Percentiles rank a stretch among this genome's conserved stretches.
Evolutionary conservation across 2,113 vertebrate species (phyloP).

Genomic region (Phoxinus phoxinus): DNA sequence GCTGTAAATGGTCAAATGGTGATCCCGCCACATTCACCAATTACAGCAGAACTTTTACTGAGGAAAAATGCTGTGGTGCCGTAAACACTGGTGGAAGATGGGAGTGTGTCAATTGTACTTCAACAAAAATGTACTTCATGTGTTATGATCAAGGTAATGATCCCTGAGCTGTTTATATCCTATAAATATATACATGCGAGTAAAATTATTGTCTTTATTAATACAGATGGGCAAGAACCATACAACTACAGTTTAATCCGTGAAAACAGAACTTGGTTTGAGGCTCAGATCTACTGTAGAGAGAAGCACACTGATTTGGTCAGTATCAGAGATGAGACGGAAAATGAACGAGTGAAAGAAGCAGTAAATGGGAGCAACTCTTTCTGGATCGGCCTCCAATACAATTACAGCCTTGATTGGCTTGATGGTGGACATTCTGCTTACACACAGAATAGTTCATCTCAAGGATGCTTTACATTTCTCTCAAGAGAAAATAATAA

Average conservation of each 20-base stretch:
- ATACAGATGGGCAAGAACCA: background rate
- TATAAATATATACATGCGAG: background rate
- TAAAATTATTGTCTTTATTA: background rate
- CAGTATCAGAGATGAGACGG: background rate
- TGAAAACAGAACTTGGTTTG: conserved; percentile 55
- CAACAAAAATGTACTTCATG: conserved; percentile 52
- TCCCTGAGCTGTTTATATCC: background rate
- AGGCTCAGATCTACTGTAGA: conserved; percentile 63
- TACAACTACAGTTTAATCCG: background rate
- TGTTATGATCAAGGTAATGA: conserved; percentile 60
- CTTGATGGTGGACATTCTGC: too few relatives aligned
- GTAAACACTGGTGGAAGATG: background rate
- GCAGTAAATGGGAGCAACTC: fast-evolving
- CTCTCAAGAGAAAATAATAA: background rate
- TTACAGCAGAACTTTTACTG: fast-evolving
- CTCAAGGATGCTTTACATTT: background rate
- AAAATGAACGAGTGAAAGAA: background rate
- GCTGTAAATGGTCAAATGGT: conserved; percentile 62
- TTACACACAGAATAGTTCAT: too few relatives aligned
- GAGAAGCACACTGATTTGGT: conserved; percentile 47
- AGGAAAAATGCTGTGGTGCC: background rate
- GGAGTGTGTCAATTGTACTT: conserved; percentile 46
- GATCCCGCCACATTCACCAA: background rate
- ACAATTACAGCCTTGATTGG: too few relatives aligned
- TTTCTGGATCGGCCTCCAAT: conserved; percentile 66